phyloP scores from a whole-genome alignment of 1,140 invertebrate species.

The Mizuhopecten yessoensis region DNA sequence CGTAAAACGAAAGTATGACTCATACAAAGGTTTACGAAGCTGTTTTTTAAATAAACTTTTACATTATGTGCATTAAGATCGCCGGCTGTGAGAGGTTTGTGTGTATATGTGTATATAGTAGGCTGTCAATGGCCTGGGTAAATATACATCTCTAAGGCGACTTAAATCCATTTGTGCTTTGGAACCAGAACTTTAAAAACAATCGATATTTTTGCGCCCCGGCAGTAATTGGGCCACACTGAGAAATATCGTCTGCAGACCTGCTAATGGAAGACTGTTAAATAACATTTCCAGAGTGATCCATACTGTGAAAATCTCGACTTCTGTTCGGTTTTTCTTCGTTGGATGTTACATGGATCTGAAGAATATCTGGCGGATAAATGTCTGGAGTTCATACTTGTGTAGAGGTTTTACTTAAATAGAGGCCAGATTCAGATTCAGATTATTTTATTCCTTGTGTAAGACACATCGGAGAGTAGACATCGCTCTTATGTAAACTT shows the following conservation, averaged over 20 bases:
- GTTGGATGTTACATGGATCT: too few relatives aligned
- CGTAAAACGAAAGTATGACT: neutral
- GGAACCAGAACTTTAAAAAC: neutral
- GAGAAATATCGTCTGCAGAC: neutral
- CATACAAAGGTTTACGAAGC: neutral
- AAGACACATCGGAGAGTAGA: too few relatives aligned
- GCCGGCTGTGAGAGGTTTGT: neutral
- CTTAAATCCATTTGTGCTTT: neutral
- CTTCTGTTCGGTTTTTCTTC: neutral
- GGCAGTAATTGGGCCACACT: constrained; percentile 7
- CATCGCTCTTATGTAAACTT: too few relatives aligned
- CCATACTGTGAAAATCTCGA: neutral
- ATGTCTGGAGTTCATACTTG: too few relatives aligned
- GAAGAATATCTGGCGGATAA: too few relatives aligned
- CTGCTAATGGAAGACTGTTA: neutral
- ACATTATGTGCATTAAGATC: neutral
- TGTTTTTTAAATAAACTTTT: too few relatives aligned
- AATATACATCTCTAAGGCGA: neutral
- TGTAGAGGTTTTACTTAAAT: too few relatives aligned
- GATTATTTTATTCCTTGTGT: too few relatives aligned
- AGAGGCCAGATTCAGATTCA: too few relatives aligned
- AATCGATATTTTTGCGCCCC: constrained; percentile 4
- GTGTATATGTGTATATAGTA: neutral
- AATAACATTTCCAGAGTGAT: neutral
- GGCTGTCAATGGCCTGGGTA: neutral